phyloP scores from a whole-genome alignment of 2,888 invertebrate genomes.

The Tinea trinotella region DNA sequence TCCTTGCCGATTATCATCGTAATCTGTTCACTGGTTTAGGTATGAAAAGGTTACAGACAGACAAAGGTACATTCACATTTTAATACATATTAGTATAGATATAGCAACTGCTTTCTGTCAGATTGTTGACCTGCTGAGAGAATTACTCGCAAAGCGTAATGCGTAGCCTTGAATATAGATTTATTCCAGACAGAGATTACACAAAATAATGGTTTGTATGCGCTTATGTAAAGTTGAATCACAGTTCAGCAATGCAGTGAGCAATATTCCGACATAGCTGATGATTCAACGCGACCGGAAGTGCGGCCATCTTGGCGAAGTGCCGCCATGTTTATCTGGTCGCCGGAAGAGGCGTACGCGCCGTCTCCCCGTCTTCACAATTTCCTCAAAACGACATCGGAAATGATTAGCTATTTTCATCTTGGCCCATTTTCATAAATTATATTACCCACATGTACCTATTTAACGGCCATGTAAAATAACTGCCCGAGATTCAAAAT shows the following conservation, averaged over 20 bases:
- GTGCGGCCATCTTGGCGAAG: slow-evolving; percentile 63
- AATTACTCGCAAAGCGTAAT: slow-evolving; percentile 4
- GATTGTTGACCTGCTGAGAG: slow-evolving; percentile 11
- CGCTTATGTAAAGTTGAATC: slow-evolving; percentile 58
- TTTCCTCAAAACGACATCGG: slow-evolving; percentile 62
- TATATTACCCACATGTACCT: background rate
- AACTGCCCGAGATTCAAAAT: too few species aligned
- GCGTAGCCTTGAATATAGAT: slow-evolving; percentile 22
- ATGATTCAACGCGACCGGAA: slow-evolving; percentile 69
- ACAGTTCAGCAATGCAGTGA: slow-evolving; percentile 64
- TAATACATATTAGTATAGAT: too few species aligned
- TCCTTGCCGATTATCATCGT: too few species aligned
- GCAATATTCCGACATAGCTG: slow-evolving; percentile 54
- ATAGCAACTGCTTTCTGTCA: slow-evolving; percentile 12
- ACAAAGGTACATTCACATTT: too few species aligned
- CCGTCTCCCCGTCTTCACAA: slow-evolving; percentile 30
- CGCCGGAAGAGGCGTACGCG: slow-evolving; percentile 66
- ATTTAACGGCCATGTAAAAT: background rate
- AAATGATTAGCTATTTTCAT: slow-evolving; percentile 46
- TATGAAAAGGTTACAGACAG: too few species aligned
- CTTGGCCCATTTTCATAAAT: slow-evolving; percentile 4
- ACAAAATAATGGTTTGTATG: slow-evolving; percentile 32
- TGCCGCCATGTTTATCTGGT: slow-evolving; percentile 64
- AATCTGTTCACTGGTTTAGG: too few species aligned
- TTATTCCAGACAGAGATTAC: slow-evolving; percentile 44